Evolutionary conservation across 2,113 vertebrate genomes (phyloP), one percentile per base, ranked within the genome.

Genomic region (Meleagris gallopavo): DNA sequence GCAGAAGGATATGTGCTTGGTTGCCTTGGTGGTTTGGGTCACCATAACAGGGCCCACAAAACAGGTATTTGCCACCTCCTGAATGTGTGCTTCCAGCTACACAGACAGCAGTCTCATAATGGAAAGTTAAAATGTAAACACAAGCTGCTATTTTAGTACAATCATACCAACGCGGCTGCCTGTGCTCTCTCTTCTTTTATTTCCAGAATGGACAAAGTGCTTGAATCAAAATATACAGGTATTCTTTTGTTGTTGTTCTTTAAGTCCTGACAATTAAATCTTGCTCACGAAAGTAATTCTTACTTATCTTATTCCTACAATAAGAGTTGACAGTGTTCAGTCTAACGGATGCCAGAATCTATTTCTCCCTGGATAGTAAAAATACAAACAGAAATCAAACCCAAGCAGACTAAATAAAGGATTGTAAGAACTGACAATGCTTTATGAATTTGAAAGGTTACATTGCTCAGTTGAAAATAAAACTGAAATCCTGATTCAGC

Each of bases 311-410:
- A 57, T 41, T 93, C 41, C 60, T 76, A 45, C 36, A 61, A 12
- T 11, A 65, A 73, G 27, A 79, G 55, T 13, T 87, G 91, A 94
- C 57, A 57, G 54, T 6, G 10, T 62, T 92, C 77, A 81, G 83
- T 64, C 24, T 52, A 89, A 65, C 75, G 69, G 50, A 74, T 75
- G 65, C 66, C 78, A 86, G 12, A 50, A 81, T 18, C 62, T 83
- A 34, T 7, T 48, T 86, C 88, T 89, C 75, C 89, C 62, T 36
- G 60, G 61, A 48, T 7, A 55, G 55, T 30, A 58, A 83, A 83
- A 86, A 93, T 34, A 86, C 76, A 90, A 94, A 92, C 30, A 90
- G 86, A 88, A 95, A 91, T 88, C 71, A 94, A 82, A 95, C 6
- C 40, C 48, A 85, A 61, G 75, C 64, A 83, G 61, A 38, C 50